A percentile compares a stretch with the other conserved stretches of the same genome.
These are phyloP conservation scores for Tichodroma muraria DNA, from an alignment of 2,113 vertebrate genomes.

Conservation along the genomic window DNA sequence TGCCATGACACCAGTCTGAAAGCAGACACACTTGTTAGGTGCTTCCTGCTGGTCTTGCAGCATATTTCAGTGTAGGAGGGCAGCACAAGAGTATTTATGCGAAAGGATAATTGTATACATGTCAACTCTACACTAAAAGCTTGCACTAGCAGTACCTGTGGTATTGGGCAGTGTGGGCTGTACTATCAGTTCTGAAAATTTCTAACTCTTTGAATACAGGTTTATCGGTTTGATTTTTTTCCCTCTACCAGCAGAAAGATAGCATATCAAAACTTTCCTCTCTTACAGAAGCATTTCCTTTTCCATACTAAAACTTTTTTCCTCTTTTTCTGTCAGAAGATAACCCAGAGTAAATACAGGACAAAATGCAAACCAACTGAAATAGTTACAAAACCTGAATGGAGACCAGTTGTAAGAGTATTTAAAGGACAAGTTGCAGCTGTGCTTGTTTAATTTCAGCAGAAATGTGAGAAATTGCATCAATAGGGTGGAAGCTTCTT, in stretches of 20 bases:
- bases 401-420: neutral
- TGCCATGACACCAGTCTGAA: neutral
- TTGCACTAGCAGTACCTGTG: neutral
- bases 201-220: neutral
- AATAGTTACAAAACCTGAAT: neutral
- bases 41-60: neutral
- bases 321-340: neutral
- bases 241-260: neutral
- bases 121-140: neutral
- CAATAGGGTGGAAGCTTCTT: neutral
- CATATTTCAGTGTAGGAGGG: neutral
- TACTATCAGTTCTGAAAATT: neutral
- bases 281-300: neutral
- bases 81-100: neutral
- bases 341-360: neutral
- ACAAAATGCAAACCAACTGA: neutral
- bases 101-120: neutral
- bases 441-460: neutral
- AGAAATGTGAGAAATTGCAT: constrained; percentile 13
- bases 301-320: neutral
- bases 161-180: too few species aligned
- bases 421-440: constrained; percentile 14
- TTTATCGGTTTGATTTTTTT: neutral
- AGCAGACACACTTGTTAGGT: neutral
- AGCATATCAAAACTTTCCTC: neutral